phyloP scores from a whole-genome alignment of 2,888 invertebrate genomes.

The Fabriciana adippe region DNA sequence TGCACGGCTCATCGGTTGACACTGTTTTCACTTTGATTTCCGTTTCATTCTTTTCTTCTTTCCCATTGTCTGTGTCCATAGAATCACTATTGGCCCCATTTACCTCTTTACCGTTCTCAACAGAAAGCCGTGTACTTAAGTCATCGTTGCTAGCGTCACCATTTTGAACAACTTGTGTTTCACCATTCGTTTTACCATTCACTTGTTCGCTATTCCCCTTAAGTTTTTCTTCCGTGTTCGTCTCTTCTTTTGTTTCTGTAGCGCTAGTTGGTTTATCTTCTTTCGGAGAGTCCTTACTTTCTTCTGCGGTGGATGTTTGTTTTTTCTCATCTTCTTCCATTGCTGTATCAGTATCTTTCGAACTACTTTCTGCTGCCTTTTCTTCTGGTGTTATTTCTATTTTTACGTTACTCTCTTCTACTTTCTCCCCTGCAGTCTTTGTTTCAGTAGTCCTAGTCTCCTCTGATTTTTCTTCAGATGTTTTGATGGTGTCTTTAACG shows the following conservation, averaged over 20 bases:
- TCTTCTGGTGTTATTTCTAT: slow-evolving; percentile 30
- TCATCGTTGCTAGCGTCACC: slow-evolving; percentile 63
- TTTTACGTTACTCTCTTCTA: slow-evolving; percentile 32
- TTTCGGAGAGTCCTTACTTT: slow-evolving; percentile 30
- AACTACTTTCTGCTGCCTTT: slow-evolving; percentile 26
- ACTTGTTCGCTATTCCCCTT: slow-evolving; percentile 53
- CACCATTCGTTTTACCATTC: slow-evolving; percentile 70
- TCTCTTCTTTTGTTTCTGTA: slow-evolving; percentile 38
- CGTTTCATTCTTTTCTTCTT: slow-evolving; percentile 66
- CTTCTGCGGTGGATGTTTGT: slow-evolving; percentile 26
- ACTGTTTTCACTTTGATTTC: slow-evolving; percentile 83
- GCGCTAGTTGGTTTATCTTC: slow-evolving; percentile 31
- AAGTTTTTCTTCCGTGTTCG: slow-evolving; percentile 39
- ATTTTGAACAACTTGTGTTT: slow-evolving; percentile 54
- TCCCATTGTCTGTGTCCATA: slow-evolving; percentile 55
- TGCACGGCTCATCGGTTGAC: slow-evolving; percentile 70
- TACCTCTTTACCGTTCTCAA: slow-evolving; percentile 61
- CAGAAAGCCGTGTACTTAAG: slow-evolving; percentile 63
- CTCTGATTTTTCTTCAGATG: slow-evolving; percentile 17
- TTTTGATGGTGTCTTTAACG: slow-evolving; percentile 1
- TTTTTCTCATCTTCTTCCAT: slow-evolving; percentile 43
- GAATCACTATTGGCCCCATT: slow-evolving; percentile 47
- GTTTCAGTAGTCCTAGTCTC: slow-evolving; percentile 38
- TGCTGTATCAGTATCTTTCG: slow-evolving; percentile 41
- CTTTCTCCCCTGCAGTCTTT: slow-evolving; percentile 42